These are phyloP conservation scores for Rhinophrynus dorsalis DNA, from an alignment of 2,797 vertebrate genomes.

Conservation along the genomic window DNA sequence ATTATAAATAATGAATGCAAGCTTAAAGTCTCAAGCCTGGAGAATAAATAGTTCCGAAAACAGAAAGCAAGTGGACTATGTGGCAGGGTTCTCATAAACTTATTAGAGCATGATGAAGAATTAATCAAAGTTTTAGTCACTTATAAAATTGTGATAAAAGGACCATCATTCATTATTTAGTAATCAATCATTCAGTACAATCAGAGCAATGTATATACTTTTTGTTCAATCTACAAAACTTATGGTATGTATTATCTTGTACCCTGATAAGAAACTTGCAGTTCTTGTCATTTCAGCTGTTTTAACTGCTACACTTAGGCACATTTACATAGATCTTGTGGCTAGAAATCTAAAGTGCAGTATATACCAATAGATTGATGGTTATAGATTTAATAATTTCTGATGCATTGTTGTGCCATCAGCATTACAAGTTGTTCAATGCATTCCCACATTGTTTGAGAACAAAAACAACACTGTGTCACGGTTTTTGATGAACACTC, in stretches of 20 bases:
- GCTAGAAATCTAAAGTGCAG: too few species aligned
- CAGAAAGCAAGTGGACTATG: slow-evolving; percentile 25
- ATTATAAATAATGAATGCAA: slow-evolving; percentile 46
- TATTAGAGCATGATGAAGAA: slow-evolving; percentile 29
- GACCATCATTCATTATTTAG: slow-evolving; percentile 7
- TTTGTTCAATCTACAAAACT: slow-evolving; percentile 11
- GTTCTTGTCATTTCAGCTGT: background rate
- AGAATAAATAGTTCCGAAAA: slow-evolving; percentile 40
- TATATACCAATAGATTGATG: too few species aligned
- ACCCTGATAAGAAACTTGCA: background rate
- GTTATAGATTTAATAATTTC: too few species aligned
- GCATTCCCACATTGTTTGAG: too few species aligned
- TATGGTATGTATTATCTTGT: background rate
- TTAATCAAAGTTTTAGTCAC: slow-evolving; percentile 37
- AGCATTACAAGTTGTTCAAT: too few species aligned
- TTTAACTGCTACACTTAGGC: background rate
- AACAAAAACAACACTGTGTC: too few species aligned
- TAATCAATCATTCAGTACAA: slow-evolving; percentile 15
- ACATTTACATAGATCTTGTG: too few species aligned
- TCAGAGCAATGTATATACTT: background rate
- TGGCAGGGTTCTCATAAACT: slow-evolving; percentile 39
- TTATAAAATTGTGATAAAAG: slow-evolving; percentile 16
- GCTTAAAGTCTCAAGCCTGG: slow-evolving; percentile 28
- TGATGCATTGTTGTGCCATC: too few species aligned
- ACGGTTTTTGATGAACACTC: too few species aligned